Evolutionary conservation across 2,113 vertebrate species (phyloP), one percentile per base, ranked within the genome.

Genomic region (Chamaetylas fuelleborni): DNA sequence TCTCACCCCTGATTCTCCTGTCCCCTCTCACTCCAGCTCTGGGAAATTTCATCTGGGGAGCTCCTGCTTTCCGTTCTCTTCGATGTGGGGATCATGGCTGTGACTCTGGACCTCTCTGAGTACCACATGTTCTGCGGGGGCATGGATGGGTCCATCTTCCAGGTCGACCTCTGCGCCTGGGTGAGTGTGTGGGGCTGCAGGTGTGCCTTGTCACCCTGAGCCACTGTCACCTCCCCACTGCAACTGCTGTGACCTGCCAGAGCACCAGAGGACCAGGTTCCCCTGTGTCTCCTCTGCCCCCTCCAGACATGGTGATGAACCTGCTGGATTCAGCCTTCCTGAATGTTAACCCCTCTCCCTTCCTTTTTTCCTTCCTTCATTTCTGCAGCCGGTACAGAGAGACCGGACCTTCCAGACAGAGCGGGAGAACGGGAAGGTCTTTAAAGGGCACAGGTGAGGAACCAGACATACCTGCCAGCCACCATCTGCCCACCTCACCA

Each of bases 21-120:
- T 57, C 5, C 61, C 36, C 28, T 23, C 25, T 50, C 16, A 1
- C 58, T 85, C 29, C 83, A 98, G 99, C 98, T 99, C 15, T 99
- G 99, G 99, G 99, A 99, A 94, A 43, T 99, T 92, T 99, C 99
- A 2, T 99, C 99, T 0, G 99, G 99, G 2, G 98, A 99, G 36
- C 98, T 99, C 72, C 98, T 99, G 22, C 97, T 99, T 9, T 99
- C 99, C 0, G 96, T 99, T 28, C 98, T 99, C 42, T 99, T 99
- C 4, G 99, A 99, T 0, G 98, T 99, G 94, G 98, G 98, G 65
- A 97, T 99, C 97, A 98, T 99, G 98, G 98, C 99, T 0, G 99
- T 99, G 97, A 99, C 99, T 77, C 98, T 99, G 81, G 99, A 99
- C 97, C 98, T 99, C 76, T 98, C 98, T 0, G 99, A 99, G 96